These are phyloP conservation scores for Labrus mixtus DNA, from an alignment of 2,113 vertebrate species.

Conservation along the genomic window DNA sequence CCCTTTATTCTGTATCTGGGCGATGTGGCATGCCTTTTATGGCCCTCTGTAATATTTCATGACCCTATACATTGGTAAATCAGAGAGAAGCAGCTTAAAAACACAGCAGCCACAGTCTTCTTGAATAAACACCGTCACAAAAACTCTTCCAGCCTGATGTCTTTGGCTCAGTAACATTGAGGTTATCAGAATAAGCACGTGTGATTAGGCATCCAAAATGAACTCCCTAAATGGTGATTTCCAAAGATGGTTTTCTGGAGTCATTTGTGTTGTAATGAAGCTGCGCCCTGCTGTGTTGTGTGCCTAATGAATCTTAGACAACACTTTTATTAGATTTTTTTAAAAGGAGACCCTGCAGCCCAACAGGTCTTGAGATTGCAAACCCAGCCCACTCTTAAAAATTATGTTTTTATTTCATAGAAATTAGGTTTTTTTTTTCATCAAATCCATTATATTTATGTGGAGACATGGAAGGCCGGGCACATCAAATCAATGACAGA, in stretches of 20 bases:
- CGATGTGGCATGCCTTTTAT: constrained; percentile 67
- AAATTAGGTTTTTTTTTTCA: constrained; percentile 6
- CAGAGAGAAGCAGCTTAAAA: constrained; percentile 46
- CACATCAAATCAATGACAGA: constrained; percentile 6
- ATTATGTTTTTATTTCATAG: background rate
- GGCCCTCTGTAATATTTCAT: constrained; percentile 78
- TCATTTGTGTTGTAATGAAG: constrained; percentile 68
- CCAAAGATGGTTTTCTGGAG: constrained; percentile 54
- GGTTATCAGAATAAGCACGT: constrained; percentile 60
- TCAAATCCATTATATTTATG: background rate
- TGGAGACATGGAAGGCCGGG: background rate
- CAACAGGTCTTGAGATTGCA: constrained; percentile 21
- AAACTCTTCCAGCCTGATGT: constrained; percentile 29
- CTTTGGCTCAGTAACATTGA: constrained; percentile 59
- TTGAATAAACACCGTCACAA: constrained; percentile 42
- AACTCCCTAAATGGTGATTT: constrained; percentile 56
- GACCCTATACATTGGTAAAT: constrained; percentile 70
- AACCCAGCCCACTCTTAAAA: constrained; percentile 10
- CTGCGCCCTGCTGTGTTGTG: constrained; percentile 53
- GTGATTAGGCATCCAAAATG: constrained; percentile 66
- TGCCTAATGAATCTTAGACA: constrained; percentile 64
- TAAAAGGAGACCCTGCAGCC: constrained; percentile 31
- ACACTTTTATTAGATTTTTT: constrained; percentile 52
- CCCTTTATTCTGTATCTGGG: constrained; percentile 42
- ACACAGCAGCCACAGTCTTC: constrained; percentile 29